Conservation (phyloP, 2,113 vertebrate genomes). For the Siniperca knerii region DNA sequence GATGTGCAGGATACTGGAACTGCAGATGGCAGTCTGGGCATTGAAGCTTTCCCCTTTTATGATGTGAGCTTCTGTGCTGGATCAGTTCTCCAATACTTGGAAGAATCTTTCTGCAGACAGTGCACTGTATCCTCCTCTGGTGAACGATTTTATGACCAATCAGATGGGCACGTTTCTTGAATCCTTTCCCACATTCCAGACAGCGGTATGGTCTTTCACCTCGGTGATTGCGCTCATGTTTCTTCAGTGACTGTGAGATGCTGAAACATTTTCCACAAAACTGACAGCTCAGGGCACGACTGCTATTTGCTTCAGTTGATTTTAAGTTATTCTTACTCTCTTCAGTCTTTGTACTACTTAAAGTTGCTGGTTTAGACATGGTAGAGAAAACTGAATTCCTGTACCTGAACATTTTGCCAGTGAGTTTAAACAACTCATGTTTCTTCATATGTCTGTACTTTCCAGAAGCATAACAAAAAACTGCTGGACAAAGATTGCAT, state of each 20-base stretch:
- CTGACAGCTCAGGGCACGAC: conserved; percentile 55
- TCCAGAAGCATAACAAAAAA: conserved; percentile 78
- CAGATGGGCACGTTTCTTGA: conserved; percentile 74
- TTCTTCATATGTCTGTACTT: conserved; percentile 82
- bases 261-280: conserved; percentile 79
- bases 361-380: conserved; percentile 5
- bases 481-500: conserved; percentile 78
- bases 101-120: conserved; percentile 82
- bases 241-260: conserved; percentile 49
- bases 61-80: conserved; percentile 79
- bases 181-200: conserved; percentile 81
- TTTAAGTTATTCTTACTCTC: conserved; percentile 11
- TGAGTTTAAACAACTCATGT: conserved; percentile 74
- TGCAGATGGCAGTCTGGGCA: conserved; percentile 81
- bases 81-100: conserved; percentile 80
- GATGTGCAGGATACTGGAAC: conserved; percentile 77
- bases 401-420: conserved; percentile 65
- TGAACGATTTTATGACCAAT: conserved; percentile 79
- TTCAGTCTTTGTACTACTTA: conserved; percentile 11
- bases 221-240: conserved; percentile 75
- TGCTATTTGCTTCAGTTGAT: background rate
- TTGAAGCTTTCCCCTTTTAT: conserved; percentile 76
- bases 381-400: conserved; percentile 50
- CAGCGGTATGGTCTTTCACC: conserved; percentile 82
- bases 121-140: conserved; percentile 82